Base-by-base conservation (phyloP, 2,113 vertebrate species). In the Campylomormyrus tamandua region DNA sequence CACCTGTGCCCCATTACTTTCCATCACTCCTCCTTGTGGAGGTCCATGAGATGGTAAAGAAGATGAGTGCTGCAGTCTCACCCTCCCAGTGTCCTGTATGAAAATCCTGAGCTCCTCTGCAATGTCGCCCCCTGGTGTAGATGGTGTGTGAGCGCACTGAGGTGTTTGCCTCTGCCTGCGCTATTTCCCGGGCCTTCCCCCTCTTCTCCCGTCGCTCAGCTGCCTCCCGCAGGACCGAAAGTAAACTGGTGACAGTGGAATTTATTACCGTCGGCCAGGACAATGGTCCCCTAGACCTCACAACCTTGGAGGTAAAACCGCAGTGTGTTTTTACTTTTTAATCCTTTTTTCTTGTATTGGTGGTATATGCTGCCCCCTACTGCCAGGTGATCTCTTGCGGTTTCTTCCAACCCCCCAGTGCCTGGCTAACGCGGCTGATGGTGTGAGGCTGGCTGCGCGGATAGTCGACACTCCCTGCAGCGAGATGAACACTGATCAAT, bases 381-480 rank as follows among this genome's bases (percentile, higher is more conserved):
- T 46, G 46, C 0, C 8, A 88, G 24, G 87, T 66, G 17, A 70
- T 5, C 7, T 15, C 10, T 70, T 3, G 24, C 8, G 27, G 42
- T 70, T 3, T 9, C 10, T 7, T 31, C 42, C 27, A 11, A 46
- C 10, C 35, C 8, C 91, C 2, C 90, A 99, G 98, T 99, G 98
- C 91, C 95, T 99, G 91, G 91, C 96, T 48, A 98, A 94, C 0
- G 95, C 97, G 80, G 96, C 97, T 0, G 98, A 99, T 7, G 98
- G 98, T 0, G 96, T 99, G 52, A 95, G 98, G 24, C 93, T 99
- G 94, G 98, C 98, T 0, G 98, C 98, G 70, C 97, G 98, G 11
- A 98, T 99, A 2, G 98, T 99, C 93, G 98, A 99, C 95, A 97
- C 97, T 0, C 98, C 98, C 0, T 99, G 98, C 95, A 99, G 93